Percentiles rank a stretch among this genome's conserved stretches.
These are phyloP conservation scores for Phortica okadai DNA, from an alignment of 2,888 invertebrate genomes.

Conservation along the genomic window DNA sequence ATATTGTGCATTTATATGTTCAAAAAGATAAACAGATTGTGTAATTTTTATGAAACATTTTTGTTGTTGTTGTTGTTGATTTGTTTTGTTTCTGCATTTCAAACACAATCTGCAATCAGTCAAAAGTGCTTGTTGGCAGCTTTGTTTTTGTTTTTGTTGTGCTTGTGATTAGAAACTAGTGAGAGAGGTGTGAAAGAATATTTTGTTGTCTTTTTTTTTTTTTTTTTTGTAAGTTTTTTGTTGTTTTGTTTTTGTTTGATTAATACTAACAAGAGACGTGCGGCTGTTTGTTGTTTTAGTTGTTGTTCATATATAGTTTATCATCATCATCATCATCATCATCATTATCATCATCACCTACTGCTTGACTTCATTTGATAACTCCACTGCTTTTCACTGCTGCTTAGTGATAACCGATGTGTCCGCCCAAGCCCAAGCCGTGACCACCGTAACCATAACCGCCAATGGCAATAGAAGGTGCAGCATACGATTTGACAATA, in stretches of 20 bases:
- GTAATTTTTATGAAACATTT: conserved; percentile 9
- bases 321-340: neutral
- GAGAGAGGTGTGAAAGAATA: no score
- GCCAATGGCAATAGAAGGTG: conserved; percentile 52
- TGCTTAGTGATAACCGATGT: conserved; percentile 62
- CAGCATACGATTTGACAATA: conserved; percentile 59
- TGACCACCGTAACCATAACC: conserved; percentile 47
- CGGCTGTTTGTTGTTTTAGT: conserved; percentile 48
- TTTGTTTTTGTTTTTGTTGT: conserved; percentile 6
- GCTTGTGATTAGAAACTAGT: neutral
- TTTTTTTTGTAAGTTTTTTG: neutral
- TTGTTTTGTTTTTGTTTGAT: conserved; percentile 31
- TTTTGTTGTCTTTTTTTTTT: neutral
- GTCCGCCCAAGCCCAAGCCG: conserved; percentile 53
- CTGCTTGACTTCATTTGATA: conserved; percentile 18
- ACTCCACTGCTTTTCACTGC: conserved; percentile 14
- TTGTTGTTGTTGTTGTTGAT: neutral
- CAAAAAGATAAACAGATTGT: neutral
- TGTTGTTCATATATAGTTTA: conserved; percentile 17
- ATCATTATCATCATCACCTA: neutral
- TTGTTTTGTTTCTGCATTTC: neutral
- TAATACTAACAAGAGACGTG: conserved; percentile 52
- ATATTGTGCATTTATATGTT: conserved; percentile 7
- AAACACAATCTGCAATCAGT: neutral
- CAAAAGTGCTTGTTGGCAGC: neutral